Base-by-base conservation (phyloP, 1,140 invertebrate species). In the Propsilocerus akamusi region DNA sequence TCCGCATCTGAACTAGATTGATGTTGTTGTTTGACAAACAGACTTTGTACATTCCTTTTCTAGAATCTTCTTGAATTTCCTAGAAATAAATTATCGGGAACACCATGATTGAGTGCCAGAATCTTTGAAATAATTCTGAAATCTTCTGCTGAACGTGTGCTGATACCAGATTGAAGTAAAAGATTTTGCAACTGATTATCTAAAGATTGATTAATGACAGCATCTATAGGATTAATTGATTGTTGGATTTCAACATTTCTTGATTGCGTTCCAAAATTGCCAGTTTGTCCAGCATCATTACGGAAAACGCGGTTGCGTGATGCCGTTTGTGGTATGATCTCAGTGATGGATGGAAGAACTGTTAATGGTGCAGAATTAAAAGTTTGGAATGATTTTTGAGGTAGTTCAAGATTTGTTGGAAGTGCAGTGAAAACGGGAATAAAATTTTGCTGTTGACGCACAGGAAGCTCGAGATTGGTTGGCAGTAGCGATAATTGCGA, bases 41-140 rank as follows among this genome's bases (percentile, higher is more conserved):
- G n/a, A n/a, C n/a, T n/a, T n/a, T n/a, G n/a, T n/a, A n/a, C n/a
- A n/a, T n/a, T n/a, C n/a, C n/a, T 41, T 20, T 41, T 20, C 14
- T 41, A 8, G 17, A 41, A 41, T 20, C 34, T 20, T 41, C 34
- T 20, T 41, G 34, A 41, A 41, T 41, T 41, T 20, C n/a, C n/a
- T 30, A 41, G 22, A 8, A 41, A 41, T 5, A 41, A 41, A 5
- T 41, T 41, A 17, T 17, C 22, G 2, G 34, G 34, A 8, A 41
- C 34, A 17, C 78, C 78, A 54, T 83, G 81, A 61, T 84, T 83
- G 26, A 83, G 65, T 17, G 81, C 79, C 51, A 86, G 64, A 32
- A 86, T 79, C 66, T 86, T 85, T 14, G 80, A 81, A 14, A 86
- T 80, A 53, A 86, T 81, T 59, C 83, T 83, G 24, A 86, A 68